These are phyloP conservation scores for Capricornis sumatraensis DNA, from an alignment of 2,113 vertebrate species.

Conservation along the genomic window DNA sequence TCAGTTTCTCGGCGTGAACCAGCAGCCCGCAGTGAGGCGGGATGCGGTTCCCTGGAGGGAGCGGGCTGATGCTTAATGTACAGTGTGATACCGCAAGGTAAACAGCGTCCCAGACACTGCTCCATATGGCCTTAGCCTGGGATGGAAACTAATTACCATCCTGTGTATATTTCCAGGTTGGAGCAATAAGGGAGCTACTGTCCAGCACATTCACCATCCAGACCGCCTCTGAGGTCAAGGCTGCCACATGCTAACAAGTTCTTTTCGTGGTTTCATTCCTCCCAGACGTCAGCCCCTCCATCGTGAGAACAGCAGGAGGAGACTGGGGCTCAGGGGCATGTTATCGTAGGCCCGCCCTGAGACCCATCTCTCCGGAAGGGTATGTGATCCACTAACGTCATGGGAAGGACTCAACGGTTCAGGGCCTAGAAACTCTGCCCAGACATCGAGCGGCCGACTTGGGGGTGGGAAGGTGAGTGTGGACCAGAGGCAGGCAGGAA, in stretches of 20 bases:
- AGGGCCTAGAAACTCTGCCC: not conserved
- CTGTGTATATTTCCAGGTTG: not conserved
- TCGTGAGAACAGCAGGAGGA: not conserved
- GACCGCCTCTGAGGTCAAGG: not conserved
- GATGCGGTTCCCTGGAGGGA: not conserved
- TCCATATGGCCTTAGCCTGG: not conserved
- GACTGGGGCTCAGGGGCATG: not conserved
- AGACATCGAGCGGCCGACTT: rapidly evolving
- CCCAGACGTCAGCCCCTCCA: not conserved
- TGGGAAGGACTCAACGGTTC: rapidly evolving
- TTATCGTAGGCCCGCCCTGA: not conserved
- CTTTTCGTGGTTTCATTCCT: not conserved
- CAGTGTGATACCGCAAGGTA: not conserved
- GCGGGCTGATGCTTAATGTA: not conserved
- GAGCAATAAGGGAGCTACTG: not conserved
- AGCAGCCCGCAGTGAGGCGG: not conserved
- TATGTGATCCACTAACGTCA: rapidly evolving
- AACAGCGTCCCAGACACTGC: not conserved
- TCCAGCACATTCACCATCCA: not conserved
- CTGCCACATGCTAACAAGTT: not conserved
- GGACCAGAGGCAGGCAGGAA: not conserved
- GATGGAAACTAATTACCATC: not conserved
- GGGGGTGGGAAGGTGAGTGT: not conserved
- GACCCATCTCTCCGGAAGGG: not conserved
- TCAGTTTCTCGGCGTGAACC: not conserved